phyloP scores from a whole-genome alignment of 2,797 vertebrate genomes.

The Phoeniculus purpureus region DNA sequence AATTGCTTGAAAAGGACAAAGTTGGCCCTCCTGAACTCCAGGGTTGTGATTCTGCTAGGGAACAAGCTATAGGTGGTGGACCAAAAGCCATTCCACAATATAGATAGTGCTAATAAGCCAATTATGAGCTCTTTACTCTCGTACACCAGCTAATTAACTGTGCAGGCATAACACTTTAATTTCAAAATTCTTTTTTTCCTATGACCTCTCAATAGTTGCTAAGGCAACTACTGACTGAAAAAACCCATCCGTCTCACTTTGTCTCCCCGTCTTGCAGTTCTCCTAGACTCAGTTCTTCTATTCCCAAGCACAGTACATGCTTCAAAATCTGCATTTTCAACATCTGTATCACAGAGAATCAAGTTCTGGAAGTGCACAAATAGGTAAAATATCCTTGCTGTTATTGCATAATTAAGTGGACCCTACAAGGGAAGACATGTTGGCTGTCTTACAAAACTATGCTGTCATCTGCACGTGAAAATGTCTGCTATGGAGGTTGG shows the following conservation, averaged over 20 bases:
- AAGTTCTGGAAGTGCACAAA: neutral
- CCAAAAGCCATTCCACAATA: neutral
- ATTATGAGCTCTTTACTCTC: neutral
- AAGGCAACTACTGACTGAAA: neutral
- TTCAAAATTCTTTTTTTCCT: neutral
- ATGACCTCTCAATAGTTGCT: neutral
- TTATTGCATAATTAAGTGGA: neutral
- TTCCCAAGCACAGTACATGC: neutral
- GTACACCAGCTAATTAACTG: neutral
- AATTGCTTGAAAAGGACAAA: too few species aligned
- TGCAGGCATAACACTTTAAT: neutral
- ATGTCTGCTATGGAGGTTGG: neutral
- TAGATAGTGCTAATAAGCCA: neutral
- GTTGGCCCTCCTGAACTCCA: too few species aligned
- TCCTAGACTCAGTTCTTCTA: neutral
- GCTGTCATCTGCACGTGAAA: rapidly evolving
- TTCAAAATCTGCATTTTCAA: neutral
- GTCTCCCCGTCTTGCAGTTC: neutral
- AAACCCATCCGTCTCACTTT: neutral
- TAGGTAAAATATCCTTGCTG: neutral
- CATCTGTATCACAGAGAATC: neutral
- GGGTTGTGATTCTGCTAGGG: too few species aligned
- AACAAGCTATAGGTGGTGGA: neutral
- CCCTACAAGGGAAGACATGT: neutral
- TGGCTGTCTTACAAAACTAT: neutral